Percentiles rank a stretch among this genome's conserved stretches.
Conservation (phyloP, 2,113 vertebrate genomes). For the Tragelaphus buxtoni region DNA sequence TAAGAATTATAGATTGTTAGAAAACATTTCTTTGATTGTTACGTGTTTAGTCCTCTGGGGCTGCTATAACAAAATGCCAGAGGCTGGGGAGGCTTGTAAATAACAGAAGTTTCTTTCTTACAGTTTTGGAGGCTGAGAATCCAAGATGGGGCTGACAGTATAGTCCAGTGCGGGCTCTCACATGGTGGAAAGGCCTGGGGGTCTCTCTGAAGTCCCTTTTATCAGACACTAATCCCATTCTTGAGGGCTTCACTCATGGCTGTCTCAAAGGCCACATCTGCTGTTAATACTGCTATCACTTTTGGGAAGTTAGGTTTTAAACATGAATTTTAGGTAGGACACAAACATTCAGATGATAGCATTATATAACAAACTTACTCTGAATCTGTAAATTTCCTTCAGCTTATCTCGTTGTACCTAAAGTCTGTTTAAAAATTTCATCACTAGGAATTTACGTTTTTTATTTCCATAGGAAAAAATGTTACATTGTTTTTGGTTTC, state of each 20-base stretch:
- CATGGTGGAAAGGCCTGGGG: not conserved
- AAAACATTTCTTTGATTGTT: not conserved
- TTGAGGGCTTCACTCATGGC: not conserved
- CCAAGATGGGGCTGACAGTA: not conserved
- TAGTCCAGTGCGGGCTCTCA: not conserved
- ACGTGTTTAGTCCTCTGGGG: not conserved
- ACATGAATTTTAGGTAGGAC: not conserved
- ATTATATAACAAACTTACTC: not conserved
- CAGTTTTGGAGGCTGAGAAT: not conserved
- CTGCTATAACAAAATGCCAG: not conserved
- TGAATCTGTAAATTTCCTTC: not conserved
- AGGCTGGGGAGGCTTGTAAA: not conserved
- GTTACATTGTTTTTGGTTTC: not conserved
- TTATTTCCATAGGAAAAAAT: not conserved
- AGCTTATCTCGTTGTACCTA: not conserved
- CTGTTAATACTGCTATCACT: not conserved
- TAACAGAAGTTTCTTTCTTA: not conserved
- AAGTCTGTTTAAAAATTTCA: not conserved
- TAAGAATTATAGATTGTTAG: not conserved
- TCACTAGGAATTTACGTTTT: not conserved
- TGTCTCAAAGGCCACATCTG: not conserved
- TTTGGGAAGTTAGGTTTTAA: not conserved
- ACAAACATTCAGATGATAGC: not conserved
- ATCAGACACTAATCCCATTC: not conserved
- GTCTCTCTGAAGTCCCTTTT: not conserved